Conservation (phyloP, 2,113 vertebrate genomes). For the Stigmatopora nigra region DNA sequence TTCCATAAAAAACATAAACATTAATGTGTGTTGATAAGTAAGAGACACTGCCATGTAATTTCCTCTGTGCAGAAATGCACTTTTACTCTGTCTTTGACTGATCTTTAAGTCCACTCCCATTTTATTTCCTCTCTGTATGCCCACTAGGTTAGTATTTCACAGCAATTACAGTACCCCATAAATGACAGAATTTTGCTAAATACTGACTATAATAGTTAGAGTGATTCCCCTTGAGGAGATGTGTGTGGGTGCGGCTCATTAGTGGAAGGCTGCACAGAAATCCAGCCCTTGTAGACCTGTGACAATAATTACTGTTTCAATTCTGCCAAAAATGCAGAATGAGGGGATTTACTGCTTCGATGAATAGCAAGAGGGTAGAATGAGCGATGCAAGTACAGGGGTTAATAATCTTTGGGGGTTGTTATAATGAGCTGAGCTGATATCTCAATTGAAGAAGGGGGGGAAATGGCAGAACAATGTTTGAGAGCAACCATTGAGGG, state of each 20-base stretch:
- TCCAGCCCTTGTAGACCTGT: slow-evolving; percentile 40
- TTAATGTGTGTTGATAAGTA: background rate
- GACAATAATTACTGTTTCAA: slow-evolving; percentile 50
- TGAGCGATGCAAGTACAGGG: slow-evolving; percentile 11
- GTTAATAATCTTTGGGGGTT: slow-evolving; percentile 39
- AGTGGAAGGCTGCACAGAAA: slow-evolving; percentile 37
- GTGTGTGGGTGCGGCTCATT: slow-evolving; percentile 44
- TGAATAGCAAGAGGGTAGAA: slow-evolving; percentile 29
- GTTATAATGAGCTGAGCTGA: slow-evolving; percentile 58
- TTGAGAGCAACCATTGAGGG: slow-evolving; percentile 35
- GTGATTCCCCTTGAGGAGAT: slow-evolving; percentile 28
- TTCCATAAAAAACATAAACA: background rate
- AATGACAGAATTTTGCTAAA: slow-evolving; percentile 42
- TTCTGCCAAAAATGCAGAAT: slow-evolving; percentile 43
- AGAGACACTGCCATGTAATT: slow-evolving; percentile 46
- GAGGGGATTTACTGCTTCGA: slow-evolving; percentile 30
- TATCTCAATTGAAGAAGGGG: slow-evolving; percentile 30
- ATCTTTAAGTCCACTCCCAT: slow-evolving; percentile 34
- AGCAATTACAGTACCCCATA: slow-evolving; percentile 42
- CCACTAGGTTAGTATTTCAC: slow-evolving; percentile 19
- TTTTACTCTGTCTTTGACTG: slow-evolving; percentile 34
- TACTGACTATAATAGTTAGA: slow-evolving; percentile 35
- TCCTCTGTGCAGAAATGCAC: slow-evolving; percentile 38
- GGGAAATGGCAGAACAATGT: slow-evolving; percentile 10
- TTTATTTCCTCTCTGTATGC: slow-evolving; percentile 42